These are phyloP conservation scores for Aporophyla lueneburgensis DNA, from an alignment of 2,888 invertebrate species.

Conservation along the genomic window DNA sequence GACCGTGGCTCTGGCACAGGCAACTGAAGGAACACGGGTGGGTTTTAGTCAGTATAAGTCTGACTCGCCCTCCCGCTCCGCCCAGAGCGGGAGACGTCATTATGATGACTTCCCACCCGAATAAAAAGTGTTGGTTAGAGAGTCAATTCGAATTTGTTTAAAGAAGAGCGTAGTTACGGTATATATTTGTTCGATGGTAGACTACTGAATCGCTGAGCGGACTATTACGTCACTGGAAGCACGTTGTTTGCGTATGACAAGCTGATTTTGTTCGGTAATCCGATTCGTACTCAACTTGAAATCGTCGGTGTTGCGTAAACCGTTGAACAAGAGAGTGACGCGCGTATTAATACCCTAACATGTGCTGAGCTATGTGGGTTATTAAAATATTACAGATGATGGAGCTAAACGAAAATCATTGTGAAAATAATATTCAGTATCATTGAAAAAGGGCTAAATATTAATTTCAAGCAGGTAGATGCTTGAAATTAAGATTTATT, in stretches of 20 bases:
- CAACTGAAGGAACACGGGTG: too few relatives aligned
- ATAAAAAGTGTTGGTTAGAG: background rate
- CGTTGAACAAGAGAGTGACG: conserved; percentile 28
- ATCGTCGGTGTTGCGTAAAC: conserved; percentile 38
- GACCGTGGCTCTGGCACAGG: too few relatives aligned
- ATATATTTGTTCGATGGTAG: conserved; percentile 37
- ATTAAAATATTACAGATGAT: conserved; percentile 6
- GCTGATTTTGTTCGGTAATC: conserved; percentile 56
- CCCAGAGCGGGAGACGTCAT: too few relatives aligned
- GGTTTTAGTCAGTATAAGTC: too few relatives aligned
- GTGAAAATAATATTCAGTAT: background rate
- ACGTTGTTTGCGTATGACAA: conserved; percentile 56
- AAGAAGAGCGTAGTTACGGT: conserved; percentile 27
- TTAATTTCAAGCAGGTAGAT: background rate
- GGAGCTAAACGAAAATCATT: background rate
- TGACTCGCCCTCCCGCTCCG: too few relatives aligned
- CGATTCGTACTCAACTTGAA: conserved; percentile 37
- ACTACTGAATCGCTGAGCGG: conserved; percentile 25
- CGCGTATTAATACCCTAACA: conserved; percentile 4
- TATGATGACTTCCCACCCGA: too few relatives aligned
- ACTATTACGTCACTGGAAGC: conserved; percentile 37
- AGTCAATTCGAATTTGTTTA: conserved; percentile 44
- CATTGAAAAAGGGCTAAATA: background rate
- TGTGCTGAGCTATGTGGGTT: background rate
- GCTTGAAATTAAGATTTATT: too few relatives aligned